Percentiles rank a stretch among this genome's conserved stretches.
These are phyloP conservation scores for Solenodon paradoxus DNA, from an alignment of 2,113 vertebrate genomes.

Conservation along the genomic window DNA sequence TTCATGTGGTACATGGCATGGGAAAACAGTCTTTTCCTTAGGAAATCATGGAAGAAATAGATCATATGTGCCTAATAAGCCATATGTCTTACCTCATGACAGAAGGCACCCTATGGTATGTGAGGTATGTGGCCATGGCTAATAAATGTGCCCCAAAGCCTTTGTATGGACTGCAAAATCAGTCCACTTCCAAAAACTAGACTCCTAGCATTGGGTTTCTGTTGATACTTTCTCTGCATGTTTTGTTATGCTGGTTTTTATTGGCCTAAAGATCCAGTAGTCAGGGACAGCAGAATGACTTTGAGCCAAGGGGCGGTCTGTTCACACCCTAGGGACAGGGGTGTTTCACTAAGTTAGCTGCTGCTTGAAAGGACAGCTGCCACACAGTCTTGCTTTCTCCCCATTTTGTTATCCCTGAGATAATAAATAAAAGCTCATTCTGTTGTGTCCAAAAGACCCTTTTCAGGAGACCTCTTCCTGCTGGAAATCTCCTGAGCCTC, in stretches of 20 bases:
- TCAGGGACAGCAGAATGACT: slow-evolving; percentile 42
- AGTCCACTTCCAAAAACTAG: slow-evolving; percentile 13
- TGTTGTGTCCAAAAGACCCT: slow-evolving; percentile 60
- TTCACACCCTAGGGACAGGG: slow-evolving; percentile 30
- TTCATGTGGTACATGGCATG: neutral
- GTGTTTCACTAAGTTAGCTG: slow-evolving; percentile 59
- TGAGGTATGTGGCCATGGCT: neutral
- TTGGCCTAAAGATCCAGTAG: slow-evolving; percentile 52
- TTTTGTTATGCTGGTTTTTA: slow-evolving; percentile 61
- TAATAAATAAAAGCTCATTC: slow-evolving; percentile 66
- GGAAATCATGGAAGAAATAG: neutral
- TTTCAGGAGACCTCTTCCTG: slow-evolving; percentile 61
- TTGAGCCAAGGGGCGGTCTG: slow-evolving; percentile 62
- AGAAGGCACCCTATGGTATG: neutral
- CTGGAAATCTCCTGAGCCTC: slow-evolving; percentile 41
- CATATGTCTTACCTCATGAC: neutral
- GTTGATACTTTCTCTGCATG: slow-evolving; percentile 46
- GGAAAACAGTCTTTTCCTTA: neutral
- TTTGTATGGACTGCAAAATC: neutral
- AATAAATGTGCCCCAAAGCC: neutral
- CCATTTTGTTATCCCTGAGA: slow-evolving; percentile 43
- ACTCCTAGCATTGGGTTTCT: slow-evolving; percentile 31
- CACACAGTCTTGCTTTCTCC: neutral
- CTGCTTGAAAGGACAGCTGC: slow-evolving; percentile 48
- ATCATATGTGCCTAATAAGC: neutral